These are phyloP conservation scores for Drosophila kohkoa DNA, from an alignment of 1,140 invertebrate genomes.

Conservation along the genomic window DNA sequence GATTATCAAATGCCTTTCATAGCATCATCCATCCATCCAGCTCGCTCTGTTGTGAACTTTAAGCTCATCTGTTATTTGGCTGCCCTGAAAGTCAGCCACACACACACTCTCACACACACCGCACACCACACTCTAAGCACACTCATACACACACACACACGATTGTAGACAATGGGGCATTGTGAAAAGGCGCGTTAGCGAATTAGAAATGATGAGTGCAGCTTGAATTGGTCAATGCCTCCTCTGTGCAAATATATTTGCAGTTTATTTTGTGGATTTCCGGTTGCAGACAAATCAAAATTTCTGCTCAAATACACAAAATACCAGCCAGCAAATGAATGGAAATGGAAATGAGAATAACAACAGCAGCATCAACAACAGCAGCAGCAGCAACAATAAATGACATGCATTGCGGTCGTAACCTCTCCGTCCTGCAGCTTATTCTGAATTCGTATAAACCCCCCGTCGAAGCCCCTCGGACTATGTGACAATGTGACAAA, in stretches of 20 bases:
- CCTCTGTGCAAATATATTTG: constrained; percentile 73
- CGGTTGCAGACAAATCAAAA: constrained; percentile 82
- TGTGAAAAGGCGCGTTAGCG: constrained; percentile 20
- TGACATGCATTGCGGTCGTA: constrained; percentile 27
- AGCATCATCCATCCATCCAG: constrained; percentile 29
- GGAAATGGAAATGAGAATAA: constrained; percentile 52
- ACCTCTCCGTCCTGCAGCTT: constrained; percentile 18
- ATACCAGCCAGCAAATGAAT: constrained; percentile 70
- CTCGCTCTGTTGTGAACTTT: constrained; percentile 57
- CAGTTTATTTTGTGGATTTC: constrained; percentile 80
- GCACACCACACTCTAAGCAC: background rate
- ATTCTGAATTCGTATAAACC: background rate
- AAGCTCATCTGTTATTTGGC: constrained; percentile 56
- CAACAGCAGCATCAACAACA: constrained; percentile 56
- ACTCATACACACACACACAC: background rate
- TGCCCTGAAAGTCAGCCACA: constrained; percentile 32
- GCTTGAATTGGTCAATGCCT: background rate
- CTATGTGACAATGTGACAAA: constrained; percentile 70
- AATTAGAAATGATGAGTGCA: constrained; percentile 30
- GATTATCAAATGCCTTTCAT: constrained; percentile 77
- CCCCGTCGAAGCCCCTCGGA: constrained; percentile 1
- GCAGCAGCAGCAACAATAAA: background rate
- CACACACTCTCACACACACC: constrained; percentile 1
- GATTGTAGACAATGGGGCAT: constrained; percentile 13
- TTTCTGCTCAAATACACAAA: constrained; percentile 77